Percentiles rank a stretch among this genome's conserved stretches.
Conservation (phyloP, 2,113 vertebrate genomes). For the Catharus bicknelli region DNA sequence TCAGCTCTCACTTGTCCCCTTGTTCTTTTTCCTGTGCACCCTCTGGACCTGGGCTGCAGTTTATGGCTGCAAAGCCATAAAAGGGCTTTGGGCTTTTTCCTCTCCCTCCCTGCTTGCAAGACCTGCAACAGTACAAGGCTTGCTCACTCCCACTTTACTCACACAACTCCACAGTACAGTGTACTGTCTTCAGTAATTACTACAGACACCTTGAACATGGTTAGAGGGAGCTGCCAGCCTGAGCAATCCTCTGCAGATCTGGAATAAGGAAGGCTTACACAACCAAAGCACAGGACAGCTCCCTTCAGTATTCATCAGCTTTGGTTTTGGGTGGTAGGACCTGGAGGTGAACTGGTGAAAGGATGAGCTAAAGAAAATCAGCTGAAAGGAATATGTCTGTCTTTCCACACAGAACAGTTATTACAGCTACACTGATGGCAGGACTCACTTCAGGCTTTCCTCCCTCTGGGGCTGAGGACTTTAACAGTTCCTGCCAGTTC, state of each 20-base stretch:
- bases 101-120: not conserved
- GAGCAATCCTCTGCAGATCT: not conserved
- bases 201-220: not conserved
- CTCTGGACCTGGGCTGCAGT: not conserved
- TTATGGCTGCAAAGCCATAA: not conserved
- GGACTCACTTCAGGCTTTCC: not conserved
- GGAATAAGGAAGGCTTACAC: not conserved
- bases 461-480: not conserved
- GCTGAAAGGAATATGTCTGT: not conserved
- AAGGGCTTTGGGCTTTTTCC: not conserved
- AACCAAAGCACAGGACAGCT: not conserved
- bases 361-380: not conserved
- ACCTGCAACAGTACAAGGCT: not conserved
- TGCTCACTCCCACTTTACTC: not conserved
- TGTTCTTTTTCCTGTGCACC: not conserved
- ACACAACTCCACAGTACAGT: not conserved
- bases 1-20: not conserved
- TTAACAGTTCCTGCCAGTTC: not conserved
- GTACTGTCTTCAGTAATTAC: not conserved
- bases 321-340: not conserved
- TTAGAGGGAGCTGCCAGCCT: not conserved
- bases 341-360: not conserved
- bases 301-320: not conserved
- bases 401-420: not conserved
- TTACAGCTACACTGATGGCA: accelerated